Evolutionary conservation across 2,797 vertebrate genomes (phyloP).

Genomic region (Lophius americanus): DNA sequence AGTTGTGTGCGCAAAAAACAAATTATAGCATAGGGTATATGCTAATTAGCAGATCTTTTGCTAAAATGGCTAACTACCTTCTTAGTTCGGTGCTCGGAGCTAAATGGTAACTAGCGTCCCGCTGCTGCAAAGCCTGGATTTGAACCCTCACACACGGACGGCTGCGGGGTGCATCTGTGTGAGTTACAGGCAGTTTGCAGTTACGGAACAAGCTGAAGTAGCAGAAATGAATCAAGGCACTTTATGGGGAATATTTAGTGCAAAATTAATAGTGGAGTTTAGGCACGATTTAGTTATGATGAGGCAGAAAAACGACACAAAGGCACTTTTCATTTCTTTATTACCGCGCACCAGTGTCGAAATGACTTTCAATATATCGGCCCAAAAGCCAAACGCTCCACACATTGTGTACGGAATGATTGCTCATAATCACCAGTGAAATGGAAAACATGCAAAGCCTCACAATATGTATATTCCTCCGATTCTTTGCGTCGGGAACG

Average conservation of each 20-base stretch:
- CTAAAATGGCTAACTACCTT: background rate
- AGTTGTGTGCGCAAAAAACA: no score
- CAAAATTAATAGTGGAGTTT: slow-evolving; percentile 13
- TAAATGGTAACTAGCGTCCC: background rate
- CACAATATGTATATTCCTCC: slow-evolving; percentile 47
- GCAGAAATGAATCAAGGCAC: background rate
- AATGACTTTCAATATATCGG: background rate
- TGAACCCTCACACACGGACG: slow-evolving; percentile 1
- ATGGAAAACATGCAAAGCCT: slow-evolving; percentile 61
- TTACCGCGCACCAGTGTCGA: slow-evolving; percentile 7
- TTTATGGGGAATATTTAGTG: slow-evolving; percentile 23
- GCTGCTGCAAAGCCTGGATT: background rate
- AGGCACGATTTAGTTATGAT: slow-evolving; percentile 21
- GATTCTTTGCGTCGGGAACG: slow-evolving; percentile 39
- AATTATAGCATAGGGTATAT: no score
- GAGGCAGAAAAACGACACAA: slow-evolving; percentile 25
- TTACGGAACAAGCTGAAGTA: background rate
- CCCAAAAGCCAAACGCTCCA: background rate
- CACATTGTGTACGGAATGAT: slow-evolving; percentile 3
- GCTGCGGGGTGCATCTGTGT: slow-evolving; percentile 8
- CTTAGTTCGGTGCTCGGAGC: background rate
- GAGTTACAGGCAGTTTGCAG: slow-evolving; percentile 10
- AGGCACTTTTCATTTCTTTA: slow-evolving; percentile 14
- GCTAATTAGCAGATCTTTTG: slow-evolving; percentile 1
- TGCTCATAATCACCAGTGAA: slow-evolving; percentile 37